These are phyloP conservation scores for Drosophila dives DNA, from an alignment of 2,888 invertebrate species.

Conservation along the genomic window DNA sequence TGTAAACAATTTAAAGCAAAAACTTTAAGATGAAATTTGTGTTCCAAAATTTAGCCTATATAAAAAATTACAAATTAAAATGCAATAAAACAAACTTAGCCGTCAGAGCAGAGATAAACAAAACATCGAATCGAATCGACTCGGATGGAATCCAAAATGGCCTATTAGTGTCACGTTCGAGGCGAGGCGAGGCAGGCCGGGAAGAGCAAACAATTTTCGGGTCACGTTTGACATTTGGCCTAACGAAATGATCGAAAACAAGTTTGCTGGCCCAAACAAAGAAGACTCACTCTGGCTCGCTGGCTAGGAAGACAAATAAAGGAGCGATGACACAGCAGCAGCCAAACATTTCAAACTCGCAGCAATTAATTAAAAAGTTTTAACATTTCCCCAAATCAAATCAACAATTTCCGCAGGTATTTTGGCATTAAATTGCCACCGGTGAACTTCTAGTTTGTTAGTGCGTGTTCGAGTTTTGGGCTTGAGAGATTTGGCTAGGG, in stretches of 20 bases:
- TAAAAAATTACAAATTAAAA: slow-evolving; percentile 69
- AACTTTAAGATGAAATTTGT: slow-evolving; percentile 44
- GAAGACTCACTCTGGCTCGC: slow-evolving; percentile 2
- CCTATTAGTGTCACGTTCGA: slow-evolving; percentile 77
- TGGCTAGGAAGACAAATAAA: background rate
- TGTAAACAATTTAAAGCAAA: slow-evolving; percentile 39
- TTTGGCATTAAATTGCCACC: slow-evolving; percentile 57
- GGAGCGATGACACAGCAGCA: background rate
- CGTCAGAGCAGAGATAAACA: slow-evolving; percentile 1
- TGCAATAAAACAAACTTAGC: slow-evolving; percentile 54
- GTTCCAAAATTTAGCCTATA: slow-evolving; percentile 35
- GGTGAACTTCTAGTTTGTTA: slow-evolving; percentile 6
- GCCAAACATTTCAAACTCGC: slow-evolving; percentile 36
- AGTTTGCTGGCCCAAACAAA: slow-evolving; percentile 4
- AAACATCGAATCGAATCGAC: slow-evolving; percentile 35
- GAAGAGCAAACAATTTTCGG: slow-evolving; percentile 65
- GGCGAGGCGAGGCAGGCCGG: slow-evolving; percentile 35
- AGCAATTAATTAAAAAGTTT: slow-evolving; percentile 79
- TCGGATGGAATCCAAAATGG: slow-evolving; percentile 61
- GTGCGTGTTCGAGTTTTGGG: slow-evolving; percentile 7
- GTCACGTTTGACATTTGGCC: slow-evolving; percentile 72
- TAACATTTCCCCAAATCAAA: slow-evolving; percentile 65
- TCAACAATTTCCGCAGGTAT: slow-evolving; percentile 70
- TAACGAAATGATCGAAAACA: slow-evolving; percentile 38
- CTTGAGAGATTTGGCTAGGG: slow-evolving; percentile 20